phyloP scores from a whole-genome alignment of 2,888 invertebrate genomes.

The Cremastobaeus sp. region DNA sequence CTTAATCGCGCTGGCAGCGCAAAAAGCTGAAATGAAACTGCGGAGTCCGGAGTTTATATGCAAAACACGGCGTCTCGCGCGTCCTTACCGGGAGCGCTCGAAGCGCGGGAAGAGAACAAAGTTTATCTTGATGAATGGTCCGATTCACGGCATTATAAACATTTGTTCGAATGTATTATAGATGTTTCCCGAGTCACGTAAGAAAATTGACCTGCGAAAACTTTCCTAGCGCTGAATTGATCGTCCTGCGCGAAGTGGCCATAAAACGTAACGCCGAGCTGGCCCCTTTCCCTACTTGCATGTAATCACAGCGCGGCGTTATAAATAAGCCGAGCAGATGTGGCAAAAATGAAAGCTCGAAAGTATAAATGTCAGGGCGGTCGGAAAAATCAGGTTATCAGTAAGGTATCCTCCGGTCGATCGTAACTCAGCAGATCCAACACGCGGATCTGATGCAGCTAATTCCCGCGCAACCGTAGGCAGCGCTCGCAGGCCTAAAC shows the following conservation, averaged over 20 bases:
- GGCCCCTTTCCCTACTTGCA: constrained; percentile 34
- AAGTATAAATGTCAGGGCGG: constrained; percentile 43
- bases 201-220: too few species aligned
- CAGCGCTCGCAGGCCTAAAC: constrained; percentile 16
- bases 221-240: too few species aligned
- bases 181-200: too few species aligned
- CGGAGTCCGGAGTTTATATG: too few species aligned
- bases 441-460: constrained; percentile 39
- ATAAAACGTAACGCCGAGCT: background rate
- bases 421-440: constrained; percentile 43
- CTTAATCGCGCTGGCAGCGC: too few species aligned
- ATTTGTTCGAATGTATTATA: too few species aligned
- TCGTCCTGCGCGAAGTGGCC: background rate
- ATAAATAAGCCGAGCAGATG: constrained; percentile 28
- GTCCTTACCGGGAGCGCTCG: too few species aligned
- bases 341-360: constrained; percentile 40
- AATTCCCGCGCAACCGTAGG: constrained; percentile 20
- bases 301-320: constrained; percentile 21
- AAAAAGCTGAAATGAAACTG: too few species aligned
- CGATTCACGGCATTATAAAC: too few species aligned
- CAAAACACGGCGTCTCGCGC: too few species aligned
- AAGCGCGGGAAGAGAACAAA: too few species aligned
- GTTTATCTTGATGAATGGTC: too few species aligned
- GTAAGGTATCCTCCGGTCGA: constrained; percentile 24
- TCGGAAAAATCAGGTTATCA: constrained; percentile 45